phyloP scores from a whole-genome alignment of 2,888 invertebrate genomes.

The Agonopterix arenella region DNA sequence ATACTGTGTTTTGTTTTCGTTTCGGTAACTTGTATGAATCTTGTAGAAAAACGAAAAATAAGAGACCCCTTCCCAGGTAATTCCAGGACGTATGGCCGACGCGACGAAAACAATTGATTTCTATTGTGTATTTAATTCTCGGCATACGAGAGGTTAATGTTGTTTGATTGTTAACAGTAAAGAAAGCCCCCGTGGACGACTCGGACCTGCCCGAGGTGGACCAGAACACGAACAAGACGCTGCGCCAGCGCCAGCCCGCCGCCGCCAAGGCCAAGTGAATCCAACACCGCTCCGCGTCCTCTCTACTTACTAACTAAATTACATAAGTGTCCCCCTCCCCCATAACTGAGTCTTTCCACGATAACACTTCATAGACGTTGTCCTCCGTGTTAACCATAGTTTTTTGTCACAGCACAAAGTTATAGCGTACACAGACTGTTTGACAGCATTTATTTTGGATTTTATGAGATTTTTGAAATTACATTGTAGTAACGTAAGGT shows the following conservation, averaged over 20 bases:
- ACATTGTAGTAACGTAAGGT: not conserved
- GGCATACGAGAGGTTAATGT: no score
- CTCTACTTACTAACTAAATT: not conserved
- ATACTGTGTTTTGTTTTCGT: no score
- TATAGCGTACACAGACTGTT: constrained; percentile 14
- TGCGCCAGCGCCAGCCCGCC: constrained; percentile 77
- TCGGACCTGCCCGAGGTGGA: constrained; percentile 96
- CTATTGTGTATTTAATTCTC: no score
- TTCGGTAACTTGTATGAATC: no score
- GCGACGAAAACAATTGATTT: no score
- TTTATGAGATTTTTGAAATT: not conserved
- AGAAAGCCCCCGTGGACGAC: constrained; percentile 80
- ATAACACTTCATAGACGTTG: constrained; percentile 15
- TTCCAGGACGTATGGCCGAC: no score
- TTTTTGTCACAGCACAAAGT: constrained; percentile 33
- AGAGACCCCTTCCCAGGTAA: no score
- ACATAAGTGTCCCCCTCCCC: not conserved
- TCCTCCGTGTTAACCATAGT: constrained; percentile 7
- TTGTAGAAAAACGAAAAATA: no score
- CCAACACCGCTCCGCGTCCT: not conserved
- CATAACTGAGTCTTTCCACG: constrained; percentile 44
- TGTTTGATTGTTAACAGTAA: constrained; percentile 65
- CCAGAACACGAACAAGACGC: constrained; percentile 89
- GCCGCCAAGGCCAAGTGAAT: constrained; percentile 77
- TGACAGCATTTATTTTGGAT: constrained; percentile 15